phyloP scores from a whole-genome alignment of 2,113 vertebrate species.

The Varanus salvator region DNA sequence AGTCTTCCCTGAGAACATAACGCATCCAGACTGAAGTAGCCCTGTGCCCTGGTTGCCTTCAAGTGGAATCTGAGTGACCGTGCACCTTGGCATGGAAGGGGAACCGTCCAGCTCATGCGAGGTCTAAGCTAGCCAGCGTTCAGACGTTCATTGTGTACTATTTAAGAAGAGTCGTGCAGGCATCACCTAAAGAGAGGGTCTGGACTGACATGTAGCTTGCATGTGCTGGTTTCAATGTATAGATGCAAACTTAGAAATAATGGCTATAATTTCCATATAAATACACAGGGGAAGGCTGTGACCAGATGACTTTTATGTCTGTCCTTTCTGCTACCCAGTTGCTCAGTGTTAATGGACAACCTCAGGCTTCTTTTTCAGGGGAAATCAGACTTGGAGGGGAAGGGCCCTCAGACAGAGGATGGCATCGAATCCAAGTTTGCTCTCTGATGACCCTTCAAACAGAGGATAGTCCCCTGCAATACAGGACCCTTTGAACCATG shows the following conservation, averaged over 20 bases:
- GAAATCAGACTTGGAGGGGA: neutral
- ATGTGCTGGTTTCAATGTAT: too few relatives aligned
- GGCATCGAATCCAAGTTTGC: too few relatives aligned
- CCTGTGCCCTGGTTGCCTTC: neutral
- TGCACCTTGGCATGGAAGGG: neutral
- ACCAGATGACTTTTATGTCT: neutral
- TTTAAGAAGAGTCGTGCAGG: neutral
- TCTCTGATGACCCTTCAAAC: neutral
- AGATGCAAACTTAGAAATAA: neutral
- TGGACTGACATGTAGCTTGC: neutral
- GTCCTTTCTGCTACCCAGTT: neutral
- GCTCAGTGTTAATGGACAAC: neutral
- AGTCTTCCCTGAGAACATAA: neutral
- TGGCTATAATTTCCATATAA: neutral
- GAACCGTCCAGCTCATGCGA: neutral
- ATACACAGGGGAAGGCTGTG: neutral
- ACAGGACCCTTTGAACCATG: neutral
- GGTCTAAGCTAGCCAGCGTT: neutral
- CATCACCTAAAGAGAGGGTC: neutral
- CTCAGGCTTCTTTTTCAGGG: neutral
- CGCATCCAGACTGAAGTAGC: neutral
- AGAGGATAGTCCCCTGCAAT: neutral
- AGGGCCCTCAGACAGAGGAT: neutral
- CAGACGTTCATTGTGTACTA: accelerated
- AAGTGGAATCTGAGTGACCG: too few relatives aligned